Evolutionary conservation across 2,888 invertebrate genomes (phyloP).

Genomic region (Caenorhabditis japonica): DNA sequence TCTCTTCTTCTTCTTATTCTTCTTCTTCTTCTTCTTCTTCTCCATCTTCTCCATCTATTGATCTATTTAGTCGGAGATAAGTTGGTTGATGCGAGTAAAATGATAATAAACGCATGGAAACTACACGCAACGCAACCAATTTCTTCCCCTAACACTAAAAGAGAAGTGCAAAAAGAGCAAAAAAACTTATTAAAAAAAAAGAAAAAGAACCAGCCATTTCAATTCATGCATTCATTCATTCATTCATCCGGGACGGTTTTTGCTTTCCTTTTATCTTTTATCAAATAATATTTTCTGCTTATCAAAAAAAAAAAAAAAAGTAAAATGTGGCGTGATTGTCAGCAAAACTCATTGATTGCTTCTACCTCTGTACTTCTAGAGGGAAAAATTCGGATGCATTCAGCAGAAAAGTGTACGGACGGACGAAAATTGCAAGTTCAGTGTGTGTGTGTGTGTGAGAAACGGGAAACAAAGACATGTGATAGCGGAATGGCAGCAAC

Average conservation of each 20-base stretch:
- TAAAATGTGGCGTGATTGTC: constrained; percentile 36
- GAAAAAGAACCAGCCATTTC: too few species aligned
- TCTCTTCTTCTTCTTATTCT: too few species aligned
- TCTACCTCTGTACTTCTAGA: too few species aligned
- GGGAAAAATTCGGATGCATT: too few species aligned
- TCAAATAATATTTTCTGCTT: not conserved
- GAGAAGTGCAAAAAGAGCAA: too few species aligned
- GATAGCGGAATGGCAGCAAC: constrained; percentile 38
- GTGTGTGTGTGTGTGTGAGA: too few species aligned
- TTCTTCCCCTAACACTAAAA: too few species aligned
- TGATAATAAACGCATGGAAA: not conserved
- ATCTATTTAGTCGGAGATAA: constrained; percentile 38
- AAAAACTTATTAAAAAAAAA: too few species aligned
- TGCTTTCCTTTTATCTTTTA: too few species aligned
- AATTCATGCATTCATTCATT: too few species aligned
- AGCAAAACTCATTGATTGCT: constrained; percentile 1
- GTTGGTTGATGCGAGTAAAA: constrained; percentile 8
- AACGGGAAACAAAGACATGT: constrained; percentile 41
- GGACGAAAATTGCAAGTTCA: constrained; percentile 26
- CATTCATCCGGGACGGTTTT: constrained; percentile 2
- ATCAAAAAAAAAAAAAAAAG: constrained; percentile 17
- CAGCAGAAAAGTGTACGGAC: constrained; percentile 2
- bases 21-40: too few species aligned
- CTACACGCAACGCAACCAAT: too few species aligned
- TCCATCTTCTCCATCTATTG: constrained; percentile 45